Conservation (phyloP, 2,888 invertebrate genomes). For the Myathropa florea region DNA sequence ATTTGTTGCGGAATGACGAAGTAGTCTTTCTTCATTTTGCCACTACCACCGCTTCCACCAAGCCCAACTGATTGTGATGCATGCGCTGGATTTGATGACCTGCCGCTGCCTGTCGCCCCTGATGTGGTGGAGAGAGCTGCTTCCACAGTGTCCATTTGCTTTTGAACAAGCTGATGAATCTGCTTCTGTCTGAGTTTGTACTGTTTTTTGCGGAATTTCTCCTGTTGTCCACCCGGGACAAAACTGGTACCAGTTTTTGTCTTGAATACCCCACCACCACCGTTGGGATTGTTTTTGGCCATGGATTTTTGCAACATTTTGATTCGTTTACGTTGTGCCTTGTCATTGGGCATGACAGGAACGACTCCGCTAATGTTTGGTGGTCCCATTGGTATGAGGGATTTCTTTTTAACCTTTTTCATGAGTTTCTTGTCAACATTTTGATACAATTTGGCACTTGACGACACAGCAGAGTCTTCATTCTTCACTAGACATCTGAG, state of each 20-base stretch:
- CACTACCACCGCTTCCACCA: not conserved
- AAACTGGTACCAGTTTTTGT: slow-evolving; percentile 23
- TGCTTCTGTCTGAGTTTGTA: slow-evolving; percentile 59
- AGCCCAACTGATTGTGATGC: not conserved
- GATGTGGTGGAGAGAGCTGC: not conserved
- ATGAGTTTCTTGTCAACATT: slow-evolving; percentile 47
- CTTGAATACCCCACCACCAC: slow-evolving; percentile 15
- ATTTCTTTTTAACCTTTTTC: slow-evolving; percentile 75
- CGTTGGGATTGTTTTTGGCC: slow-evolving; percentile 29
- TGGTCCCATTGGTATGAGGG: slow-evolving; percentile 6
- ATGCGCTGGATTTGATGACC: no score
- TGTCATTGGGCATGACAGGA: slow-evolving; percentile 70
- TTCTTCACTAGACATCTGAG: not conserved
- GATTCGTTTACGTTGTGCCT: slow-evolving; percentile 75
- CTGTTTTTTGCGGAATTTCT: slow-evolving; percentile 51
- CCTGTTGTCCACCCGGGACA: slow-evolving; percentile 6
- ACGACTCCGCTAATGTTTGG: not conserved
- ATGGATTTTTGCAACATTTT: slow-evolving; percentile 76
- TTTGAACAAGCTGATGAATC: slow-evolving; percentile 36
- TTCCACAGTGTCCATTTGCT: slow-evolving; percentile 32
- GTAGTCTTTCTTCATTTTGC: slow-evolving; percentile 30
- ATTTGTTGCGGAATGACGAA: not conserved
- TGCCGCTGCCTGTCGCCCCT: not conserved
- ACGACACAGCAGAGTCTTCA: slow-evolving; percentile 18
- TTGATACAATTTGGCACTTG: slow-evolving; percentile 38